Base-by-base conservation (phyloP, 2,888 invertebrate species). In the Rhorus exstirpatorius region DNA sequence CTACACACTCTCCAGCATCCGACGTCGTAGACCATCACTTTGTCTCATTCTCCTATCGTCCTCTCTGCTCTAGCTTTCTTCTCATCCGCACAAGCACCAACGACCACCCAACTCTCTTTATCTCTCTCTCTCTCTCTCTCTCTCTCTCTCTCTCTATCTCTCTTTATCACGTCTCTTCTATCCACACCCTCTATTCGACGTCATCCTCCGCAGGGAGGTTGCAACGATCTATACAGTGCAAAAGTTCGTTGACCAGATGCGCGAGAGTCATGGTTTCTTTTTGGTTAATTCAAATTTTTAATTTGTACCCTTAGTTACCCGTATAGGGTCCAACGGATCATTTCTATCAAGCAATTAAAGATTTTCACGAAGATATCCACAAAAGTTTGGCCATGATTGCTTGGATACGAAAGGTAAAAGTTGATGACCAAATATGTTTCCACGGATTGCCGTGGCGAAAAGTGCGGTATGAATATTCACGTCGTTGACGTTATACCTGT, bases 131-230 rank as follows among this genome's bases (percentile, higher is more conserved):
- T 31, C 46, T 71, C 31, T 21, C 58, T 19, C 38, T 38, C 35
- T 60, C 19, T 49, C 60, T 60, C 49, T 24, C 35, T 67, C 35
- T 6, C 35, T 53, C 38, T 24, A 10, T n/a, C n/a, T n/a, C n/a
- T n/a, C n/a, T n/a, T n/a, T 93, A 93, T 86, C 92, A 83, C 83
- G 91, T 92, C 93, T 92, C 91, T 49, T 55, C 68, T 26, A 93
- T 92, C 91, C 91, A 93, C 91, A 93, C 93, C 92, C 93, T 93
- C 92, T 90, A 93, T 93, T 93, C 92, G 93, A 93, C 92, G 93
- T 93, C 93, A 93, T 92, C 93, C 90, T 93, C 93, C 6, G 65
- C 12, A n/a, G 53, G 53, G 14, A 46, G 61, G 26, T 26, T 76
- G 67, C 75, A 67, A 17, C 75, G 58, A 67, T 76, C 58, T 76